Conservation (phyloP, 2,888 invertebrate species). For the Rhyacophila evoluta region DNA sequence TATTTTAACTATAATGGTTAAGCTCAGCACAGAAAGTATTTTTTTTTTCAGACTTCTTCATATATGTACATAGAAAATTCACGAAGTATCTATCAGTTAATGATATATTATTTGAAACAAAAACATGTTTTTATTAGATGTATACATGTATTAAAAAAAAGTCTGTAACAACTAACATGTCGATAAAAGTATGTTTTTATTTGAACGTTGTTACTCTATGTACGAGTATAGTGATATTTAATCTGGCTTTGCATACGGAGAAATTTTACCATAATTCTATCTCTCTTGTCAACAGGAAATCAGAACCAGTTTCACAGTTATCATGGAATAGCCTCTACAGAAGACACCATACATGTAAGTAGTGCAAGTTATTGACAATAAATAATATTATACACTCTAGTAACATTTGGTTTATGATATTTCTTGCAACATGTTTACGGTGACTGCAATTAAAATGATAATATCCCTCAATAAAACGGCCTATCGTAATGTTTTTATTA, state of each 20-base stretch:
- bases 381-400: background rate
- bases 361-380: background rate
- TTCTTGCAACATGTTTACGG: background rate
- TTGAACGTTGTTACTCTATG: too few species aligned
- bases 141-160: too few species aligned
- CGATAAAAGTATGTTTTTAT: too few species aligned
- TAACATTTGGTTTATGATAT: constrained; percentile 5
- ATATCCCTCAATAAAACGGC: background rate
- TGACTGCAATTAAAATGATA: background rate
- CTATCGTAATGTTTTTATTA: background rate
- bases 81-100: too few species aligned
- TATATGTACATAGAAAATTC: too few species aligned
- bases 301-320: constrained; percentile 8
- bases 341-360: background rate
- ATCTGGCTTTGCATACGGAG: background rate
- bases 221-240: background rate
- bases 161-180: too few species aligned
- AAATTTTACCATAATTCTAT: background rate
- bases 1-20: too few species aligned
- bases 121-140: too few species aligned
- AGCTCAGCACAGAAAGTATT: too few species aligned
- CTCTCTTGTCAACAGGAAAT: constrained; percentile 20
- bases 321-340: background rate
- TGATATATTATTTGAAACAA: too few species aligned
- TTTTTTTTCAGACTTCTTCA: too few species aligned